Conservation (phyloP, 2,797 vertebrate species). For the Paratrypauchen microcephalus region DNA sequence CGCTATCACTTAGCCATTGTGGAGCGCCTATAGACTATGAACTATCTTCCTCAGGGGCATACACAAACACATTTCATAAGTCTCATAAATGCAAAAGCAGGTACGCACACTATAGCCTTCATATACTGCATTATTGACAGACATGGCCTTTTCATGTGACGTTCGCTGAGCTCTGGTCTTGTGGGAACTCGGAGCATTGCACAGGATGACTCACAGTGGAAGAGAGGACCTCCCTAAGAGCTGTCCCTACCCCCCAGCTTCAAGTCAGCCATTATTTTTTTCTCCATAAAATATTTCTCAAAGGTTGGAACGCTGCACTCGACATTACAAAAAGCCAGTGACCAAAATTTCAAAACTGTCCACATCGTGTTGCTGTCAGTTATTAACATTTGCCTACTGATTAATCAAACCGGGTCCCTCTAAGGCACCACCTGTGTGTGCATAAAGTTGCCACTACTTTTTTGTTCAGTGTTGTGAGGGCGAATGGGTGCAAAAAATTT, state of each 20-base stretch:
- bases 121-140: constrained; percentile 47
- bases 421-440: no score
- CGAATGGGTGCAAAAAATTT: no score
- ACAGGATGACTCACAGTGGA: constrained; percentile 57
- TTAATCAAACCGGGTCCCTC: no score
- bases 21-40: constrained; percentile 7
- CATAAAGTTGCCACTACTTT: no score
- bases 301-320: not conserved
- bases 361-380: no score
- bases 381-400: no score
- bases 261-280: not conserved
- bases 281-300: not conserved
- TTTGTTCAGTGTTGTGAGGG: no score
- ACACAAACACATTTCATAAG: not conserved
- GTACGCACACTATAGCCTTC: not conserved
- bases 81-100: not conserved
- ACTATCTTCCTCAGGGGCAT: not conserved
- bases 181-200: constrained; percentile 39
- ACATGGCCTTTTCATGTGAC: constrained; percentile 47
- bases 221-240: constrained; percentile 14
- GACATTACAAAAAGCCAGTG: no score
- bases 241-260: constrained; percentile 14
- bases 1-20: constrained; percentile 10
- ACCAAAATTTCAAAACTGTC: no score
- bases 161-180: constrained; percentile 20